Conservation (phyloP, 2,888 invertebrate genomes). For the Scaptomyza reducta region DNA sequence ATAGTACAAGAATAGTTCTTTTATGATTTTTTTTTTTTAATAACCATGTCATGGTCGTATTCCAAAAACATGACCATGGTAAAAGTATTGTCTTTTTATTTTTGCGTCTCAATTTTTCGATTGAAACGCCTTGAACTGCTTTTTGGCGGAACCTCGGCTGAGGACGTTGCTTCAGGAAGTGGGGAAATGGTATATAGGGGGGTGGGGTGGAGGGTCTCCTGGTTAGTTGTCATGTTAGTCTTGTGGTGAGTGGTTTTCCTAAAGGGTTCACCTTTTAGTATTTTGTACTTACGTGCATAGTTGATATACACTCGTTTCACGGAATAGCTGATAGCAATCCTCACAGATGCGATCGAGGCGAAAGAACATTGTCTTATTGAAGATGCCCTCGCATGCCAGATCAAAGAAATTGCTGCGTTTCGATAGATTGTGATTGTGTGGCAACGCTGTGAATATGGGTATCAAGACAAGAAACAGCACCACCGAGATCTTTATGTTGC, state of each 20-base stretch:
- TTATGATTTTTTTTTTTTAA: too few relatives aligned
- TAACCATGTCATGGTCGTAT: constrained; percentile 53
- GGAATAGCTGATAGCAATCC: constrained; percentile 95
- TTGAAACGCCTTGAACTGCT: constrained; percentile 44
- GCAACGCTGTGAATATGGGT: constrained; percentile 84
- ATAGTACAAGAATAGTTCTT: constrained; percentile 13
- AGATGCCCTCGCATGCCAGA: constrained; percentile 95
- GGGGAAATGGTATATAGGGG: background rate
- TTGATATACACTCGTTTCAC: constrained; percentile 92
- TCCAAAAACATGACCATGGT: constrained; percentile 29
- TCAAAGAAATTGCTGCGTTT: constrained; percentile 94
- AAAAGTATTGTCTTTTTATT: constrained; percentile 30
- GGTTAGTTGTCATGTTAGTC: too few relatives aligned
- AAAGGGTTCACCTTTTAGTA: background rate
- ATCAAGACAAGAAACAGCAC: constrained; percentile 85
- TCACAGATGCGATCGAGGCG: constrained; percentile 95
- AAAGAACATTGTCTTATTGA: constrained; percentile 95
- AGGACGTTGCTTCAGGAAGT: constrained; percentile 24
- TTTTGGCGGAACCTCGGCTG: constrained; percentile 31
- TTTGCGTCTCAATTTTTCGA: constrained; percentile 30
- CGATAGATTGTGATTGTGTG: constrained; percentile 89
- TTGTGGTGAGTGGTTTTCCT: background rate
- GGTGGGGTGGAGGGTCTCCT: too few relatives aligned
- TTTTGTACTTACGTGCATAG: constrained; percentile 90
- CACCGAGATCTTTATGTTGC: constrained; percentile 85